phyloP scores from a whole-genome alignment of 2,888 invertebrate species.

The Antheraea assamensis region DNA sequence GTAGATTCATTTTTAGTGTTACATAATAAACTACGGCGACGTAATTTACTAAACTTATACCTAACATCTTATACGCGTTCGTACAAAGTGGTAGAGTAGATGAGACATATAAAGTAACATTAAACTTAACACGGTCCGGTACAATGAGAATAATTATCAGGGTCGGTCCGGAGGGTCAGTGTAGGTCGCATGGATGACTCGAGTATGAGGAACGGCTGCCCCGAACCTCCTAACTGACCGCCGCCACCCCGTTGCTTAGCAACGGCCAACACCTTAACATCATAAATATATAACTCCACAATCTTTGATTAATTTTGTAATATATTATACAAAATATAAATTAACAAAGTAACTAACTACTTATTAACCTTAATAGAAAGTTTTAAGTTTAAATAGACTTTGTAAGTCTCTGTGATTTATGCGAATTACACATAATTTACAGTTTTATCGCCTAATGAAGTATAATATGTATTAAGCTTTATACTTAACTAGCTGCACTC shows the following conservation, averaged over 20 bases:
- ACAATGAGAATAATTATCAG: constrained; percentile 75
- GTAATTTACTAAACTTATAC: constrained; percentile 6
- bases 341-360: too few relatives aligned
- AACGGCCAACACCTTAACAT: constrained; percentile 76
- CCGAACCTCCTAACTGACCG: constrained; percentile 62
- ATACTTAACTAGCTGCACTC: too few relatives aligned
- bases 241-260: constrained; percentile 76
- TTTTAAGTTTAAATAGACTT: too few relatives aligned
- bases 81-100: constrained; percentile 30
- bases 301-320: constrained; percentile 61
- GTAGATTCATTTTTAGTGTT: background rate
- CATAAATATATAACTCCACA: constrained; percentile 76
- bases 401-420: too few relatives aligned
- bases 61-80: constrained; percentile 21
- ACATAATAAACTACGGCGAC: constrained; percentile 6
- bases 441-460: too few relatives aligned
- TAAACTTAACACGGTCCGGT: constrained; percentile 68
- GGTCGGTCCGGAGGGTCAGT: constrained; percentile 54
- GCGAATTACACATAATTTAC: too few relatives aligned
- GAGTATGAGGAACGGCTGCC: constrained; percentile 72
- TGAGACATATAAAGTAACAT: constrained; percentile 60
- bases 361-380: too few relatives aligned
- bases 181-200: constrained; percentile 55
- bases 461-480: background rate
- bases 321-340: too few relatives aligned